Evolutionary conservation across 2,888 invertebrate genomes (phyloP), one percentile per base, ranked within the genome.

Genomic region (Troides helena): DNA sequence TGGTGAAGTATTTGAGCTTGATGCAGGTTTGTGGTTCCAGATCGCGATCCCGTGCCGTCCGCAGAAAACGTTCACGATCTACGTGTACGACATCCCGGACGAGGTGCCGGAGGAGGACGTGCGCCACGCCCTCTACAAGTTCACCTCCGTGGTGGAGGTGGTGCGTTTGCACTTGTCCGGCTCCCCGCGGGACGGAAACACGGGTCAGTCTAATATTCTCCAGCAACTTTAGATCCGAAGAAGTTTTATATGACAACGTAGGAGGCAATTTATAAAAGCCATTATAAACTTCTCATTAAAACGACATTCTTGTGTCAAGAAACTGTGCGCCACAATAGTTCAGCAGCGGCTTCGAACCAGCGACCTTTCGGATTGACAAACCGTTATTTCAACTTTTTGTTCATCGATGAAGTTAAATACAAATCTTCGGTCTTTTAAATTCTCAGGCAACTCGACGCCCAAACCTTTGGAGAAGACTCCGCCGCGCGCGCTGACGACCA

Each of bases 101-200:
- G 97, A 97, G 81, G 92, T 97, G 36, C 97, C 97, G 0, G 96
- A 97, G 80, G 97, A 97, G 77, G 97, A 97, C 84, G 95, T 97
- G 36, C 94, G 97, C 59, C 96, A 96, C 81, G 95, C 96, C n/a
- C 93, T 96, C 74, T 97, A 96, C 90, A 95, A 96, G 89, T 96
- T 95, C 84, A 94, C 94, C 69, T 96, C 96, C 1, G 95, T 97
- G 71, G 97, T 97, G 25, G 97, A 97, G 85, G 96, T 97, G 62
- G 94, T 95, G 1, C 93, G 97, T 69, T 86, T 96, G 68, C 94
- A 95, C 77, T 92, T 92, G 76, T 81, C 87, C 30, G 88, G 90
- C 1, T 90, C 91, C 0, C 90, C 91, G 4, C 78, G 89, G 71
- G 90, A 90, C 61, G 90, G 90, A 72, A 89, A 87, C 73, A 86